A percentile compares a stretch with the other conserved stretches of the same genome.
Evolutionary conservation across 2,797 vertebrate genomes (phyloP).

Genomic region (Falco columbarius): DNA sequence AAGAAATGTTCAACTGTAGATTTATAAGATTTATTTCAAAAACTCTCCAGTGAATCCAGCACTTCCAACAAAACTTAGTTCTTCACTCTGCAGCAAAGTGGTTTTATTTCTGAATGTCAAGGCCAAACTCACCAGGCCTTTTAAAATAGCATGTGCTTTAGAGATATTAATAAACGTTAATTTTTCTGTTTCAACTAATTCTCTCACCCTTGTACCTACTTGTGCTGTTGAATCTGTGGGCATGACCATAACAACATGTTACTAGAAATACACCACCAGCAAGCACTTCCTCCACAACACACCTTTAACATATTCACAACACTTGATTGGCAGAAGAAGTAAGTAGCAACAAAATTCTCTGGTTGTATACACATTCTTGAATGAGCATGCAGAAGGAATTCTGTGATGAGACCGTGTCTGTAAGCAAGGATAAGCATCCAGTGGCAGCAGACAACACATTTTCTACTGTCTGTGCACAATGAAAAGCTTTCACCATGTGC

Average conservation of each 20-base stretch:
- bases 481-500: neutral
- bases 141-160: slow-evolving; percentile 18
- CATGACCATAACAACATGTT: neutral
- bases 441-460: neutral
- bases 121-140: neutral
- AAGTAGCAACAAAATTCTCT: neutral
- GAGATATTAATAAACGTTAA: slow-evolving; percentile 35
- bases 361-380: neutral
- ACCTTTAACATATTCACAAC: neutral
- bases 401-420: neutral
- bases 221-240: neutral
- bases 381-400: neutral
- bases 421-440: neutral
- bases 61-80: neutral
- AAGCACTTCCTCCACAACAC: neutral
- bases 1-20: neutral
- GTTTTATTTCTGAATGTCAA: slow-evolving; percentile 11
- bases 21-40: neutral
- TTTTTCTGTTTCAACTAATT: slow-evolving; percentile 27
- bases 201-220: slow-evolving; percentile 3
- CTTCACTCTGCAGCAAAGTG: neutral
- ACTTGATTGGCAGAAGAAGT: neutral
- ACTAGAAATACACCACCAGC: neutral
- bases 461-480: neutral
- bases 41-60: neutral